Percentiles rank a stretch among this genome's conserved stretches.
Conservation (phyloP, 2,888 invertebrate species). For the Stenodera caucasica region DNA sequence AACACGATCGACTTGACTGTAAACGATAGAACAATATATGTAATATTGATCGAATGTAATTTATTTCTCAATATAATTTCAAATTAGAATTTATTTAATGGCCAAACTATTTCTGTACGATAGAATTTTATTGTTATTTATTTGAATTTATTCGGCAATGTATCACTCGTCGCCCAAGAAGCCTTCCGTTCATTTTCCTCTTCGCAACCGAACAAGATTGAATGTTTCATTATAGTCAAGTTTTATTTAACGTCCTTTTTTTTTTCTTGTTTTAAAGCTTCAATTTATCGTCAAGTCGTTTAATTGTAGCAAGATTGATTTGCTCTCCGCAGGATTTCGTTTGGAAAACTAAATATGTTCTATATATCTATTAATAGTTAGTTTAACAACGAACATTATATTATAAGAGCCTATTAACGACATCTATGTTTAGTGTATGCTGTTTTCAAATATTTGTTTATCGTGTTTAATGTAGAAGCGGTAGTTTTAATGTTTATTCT, state of each 20-base stretch:
- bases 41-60: neutral
- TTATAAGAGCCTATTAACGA: too few species aligned
- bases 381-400: too few species aligned
- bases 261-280: too few species aligned
- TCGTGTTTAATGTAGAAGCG: constrained; percentile 12
- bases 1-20: too few species aligned
- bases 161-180: constrained; percentile 9
- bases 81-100: constrained; percentile 18
- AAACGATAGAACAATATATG: neutral
- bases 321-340: too few species aligned
- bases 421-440: constrained; percentile 21
- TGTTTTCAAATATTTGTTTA: constrained; percentile 21
- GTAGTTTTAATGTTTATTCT: constrained; percentile 12
- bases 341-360: too few species aligned
- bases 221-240: constrained; percentile 1
- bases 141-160: constrained; percentile 20
- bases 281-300: too few species aligned
- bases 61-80: neutral
- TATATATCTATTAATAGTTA: too few species aligned
- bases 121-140: constrained; percentile 26
- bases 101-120: constrained; percentile 12
- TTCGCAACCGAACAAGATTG: neutral
- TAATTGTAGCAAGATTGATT: constrained; percentile 14
- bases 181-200: constrained; percentile 4
- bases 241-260: neutral